These are phyloP conservation scores for Tonatia bakeri DNA, from an alignment of 2,113 vertebrate species.

Conservation along the genomic window DNA sequence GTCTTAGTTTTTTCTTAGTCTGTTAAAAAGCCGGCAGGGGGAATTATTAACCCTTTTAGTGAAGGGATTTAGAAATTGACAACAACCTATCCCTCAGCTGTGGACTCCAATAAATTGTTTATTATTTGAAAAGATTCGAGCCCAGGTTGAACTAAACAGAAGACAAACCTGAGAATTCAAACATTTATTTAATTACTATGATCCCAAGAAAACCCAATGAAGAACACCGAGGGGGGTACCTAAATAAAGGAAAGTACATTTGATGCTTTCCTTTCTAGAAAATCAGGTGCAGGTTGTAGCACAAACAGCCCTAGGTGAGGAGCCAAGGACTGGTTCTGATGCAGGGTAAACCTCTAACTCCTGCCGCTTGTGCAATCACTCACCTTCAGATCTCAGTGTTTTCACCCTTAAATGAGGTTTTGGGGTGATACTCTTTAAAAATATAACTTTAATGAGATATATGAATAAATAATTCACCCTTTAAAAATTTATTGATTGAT, in stretches of 20 bases:
- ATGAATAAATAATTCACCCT: not conserved
- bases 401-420: not conserved
- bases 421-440: not conserved
- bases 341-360: not conserved
- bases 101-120: not conserved
- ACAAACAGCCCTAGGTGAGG: not conserved
- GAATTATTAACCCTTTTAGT: not conserved
- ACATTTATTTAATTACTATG: not conserved
- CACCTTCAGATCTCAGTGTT: not conserved
- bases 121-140: not conserved
- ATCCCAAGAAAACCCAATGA: not conserved
- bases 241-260: not conserved
- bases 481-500: not conserved
- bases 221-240: not conserved
- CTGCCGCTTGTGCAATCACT: not conserved
- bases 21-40: not conserved
- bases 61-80: not conserved
- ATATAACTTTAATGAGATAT: not conserved
- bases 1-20: not conserved
- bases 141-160: not conserved
- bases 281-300: not conserved
- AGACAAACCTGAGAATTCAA: slow-evolving; percentile 9
- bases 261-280: not conserved
- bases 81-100: not conserved
- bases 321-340: not conserved